Conservation (phyloP, 2,113 vertebrate genomes). For the Athene cunicularia region DNA sequence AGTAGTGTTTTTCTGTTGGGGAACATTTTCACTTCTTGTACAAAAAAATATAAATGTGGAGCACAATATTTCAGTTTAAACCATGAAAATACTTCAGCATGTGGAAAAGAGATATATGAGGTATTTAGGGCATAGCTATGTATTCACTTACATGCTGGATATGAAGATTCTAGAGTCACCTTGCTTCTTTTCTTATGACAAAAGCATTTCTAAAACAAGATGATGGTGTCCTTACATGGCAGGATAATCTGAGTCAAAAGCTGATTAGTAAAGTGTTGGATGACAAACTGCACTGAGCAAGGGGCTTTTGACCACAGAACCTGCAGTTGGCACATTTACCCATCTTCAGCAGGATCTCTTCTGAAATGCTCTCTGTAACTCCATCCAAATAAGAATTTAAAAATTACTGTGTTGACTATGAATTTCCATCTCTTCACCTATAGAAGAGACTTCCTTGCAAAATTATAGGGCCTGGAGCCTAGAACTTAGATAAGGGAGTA, state of each 20-base stretch:
- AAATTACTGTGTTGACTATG: background rate
- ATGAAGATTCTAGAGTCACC: background rate
- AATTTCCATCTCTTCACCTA: background rate
- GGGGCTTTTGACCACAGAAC: background rate
- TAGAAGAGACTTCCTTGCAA: background rate
- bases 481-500: background rate
- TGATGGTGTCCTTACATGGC: background rate
- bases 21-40: background rate
- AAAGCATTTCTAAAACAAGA: constrained; percentile 17
- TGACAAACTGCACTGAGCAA: background rate
- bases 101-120: background rate
- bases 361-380: background rate
- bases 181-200: background rate
- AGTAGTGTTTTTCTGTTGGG: background rate
- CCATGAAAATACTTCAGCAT: background rate
- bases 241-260: constrained; percentile 23
- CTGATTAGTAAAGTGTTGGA: background rate
- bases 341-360: background rate
- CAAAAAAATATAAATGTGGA: background rate
- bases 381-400: background rate
- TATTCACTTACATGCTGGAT: background rate
- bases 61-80: background rate
- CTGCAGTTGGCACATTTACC: background rate
- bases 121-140: background rate
- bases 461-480: background rate